Conservation (phyloP, 2,797 vertebrate genomes). For the Esox masquinongy region DNA sequence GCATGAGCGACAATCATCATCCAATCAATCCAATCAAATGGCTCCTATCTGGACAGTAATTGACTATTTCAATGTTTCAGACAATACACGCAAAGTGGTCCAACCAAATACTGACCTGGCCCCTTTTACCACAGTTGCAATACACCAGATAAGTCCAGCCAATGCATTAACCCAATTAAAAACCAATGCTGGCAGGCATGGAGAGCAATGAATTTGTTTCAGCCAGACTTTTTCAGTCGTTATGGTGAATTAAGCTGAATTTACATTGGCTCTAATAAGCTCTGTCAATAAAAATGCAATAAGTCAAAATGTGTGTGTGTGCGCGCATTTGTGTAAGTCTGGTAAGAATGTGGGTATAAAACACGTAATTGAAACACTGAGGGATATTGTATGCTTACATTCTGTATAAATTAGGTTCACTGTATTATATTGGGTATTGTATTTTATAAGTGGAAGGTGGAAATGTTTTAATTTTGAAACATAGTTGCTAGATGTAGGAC, state of each 20-base stretch:
- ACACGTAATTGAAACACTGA: no score
- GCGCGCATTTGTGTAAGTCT: no score
- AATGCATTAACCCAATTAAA: background rate
- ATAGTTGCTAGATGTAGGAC: no score
- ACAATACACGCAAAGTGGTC: background rate
- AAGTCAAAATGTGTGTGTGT: background rate
- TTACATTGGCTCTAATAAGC: background rate
- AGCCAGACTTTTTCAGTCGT: background rate
- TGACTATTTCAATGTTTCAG: background rate
- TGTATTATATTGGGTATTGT: no score
- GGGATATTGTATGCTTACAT: no score
- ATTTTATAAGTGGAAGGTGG: no score
- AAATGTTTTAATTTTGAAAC: no score
- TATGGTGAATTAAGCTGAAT: background rate
- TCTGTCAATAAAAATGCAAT: background rate
- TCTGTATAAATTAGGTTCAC: no score
- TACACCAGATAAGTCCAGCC: background rate
- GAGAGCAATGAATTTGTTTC: background rate
- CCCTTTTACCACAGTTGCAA: background rate
- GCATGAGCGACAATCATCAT: background rate
- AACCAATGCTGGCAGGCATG: background rate
- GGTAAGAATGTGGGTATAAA: no score
- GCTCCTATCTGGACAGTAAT: background rate
- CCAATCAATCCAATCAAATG: slow-evolving; percentile 2
- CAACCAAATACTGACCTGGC: background rate